A percentile compares a stretch with the other conserved stretches of the same genome.
Conservation (phyloP, 1,140 invertebrate species). For the Triops longicaudatus region DNA sequence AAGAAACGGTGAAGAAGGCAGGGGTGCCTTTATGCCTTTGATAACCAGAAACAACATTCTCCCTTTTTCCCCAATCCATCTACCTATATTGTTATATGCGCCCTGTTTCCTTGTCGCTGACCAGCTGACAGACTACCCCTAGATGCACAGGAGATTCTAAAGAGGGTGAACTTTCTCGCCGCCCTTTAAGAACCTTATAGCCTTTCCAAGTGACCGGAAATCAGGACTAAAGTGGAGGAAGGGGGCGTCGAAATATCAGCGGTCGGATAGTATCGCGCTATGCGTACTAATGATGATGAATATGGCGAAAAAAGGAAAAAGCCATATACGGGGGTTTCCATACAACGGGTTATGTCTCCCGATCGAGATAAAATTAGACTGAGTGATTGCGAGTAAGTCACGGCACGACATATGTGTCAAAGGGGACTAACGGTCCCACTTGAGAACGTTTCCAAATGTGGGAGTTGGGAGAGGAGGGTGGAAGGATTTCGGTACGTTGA, state of each 20-base stretch:
- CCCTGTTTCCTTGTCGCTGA: neutral
- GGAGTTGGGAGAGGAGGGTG: neutral
- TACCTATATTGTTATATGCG: neutral
- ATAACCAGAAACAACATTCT: neutral
- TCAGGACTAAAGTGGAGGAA: neutral
- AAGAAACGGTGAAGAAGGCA: neutral
- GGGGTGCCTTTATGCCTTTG: neutral
- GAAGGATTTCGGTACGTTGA: neutral
- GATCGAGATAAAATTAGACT: neutral
- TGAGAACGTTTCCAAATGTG: neutral
- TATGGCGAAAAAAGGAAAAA: neutral
- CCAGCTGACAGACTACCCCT: constrained; percentile 10
- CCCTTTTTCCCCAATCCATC: neutral
- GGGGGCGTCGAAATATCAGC: neutral
- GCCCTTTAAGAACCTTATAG: neutral
- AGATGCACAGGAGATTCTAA: neutral
- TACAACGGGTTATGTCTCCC: neutral
- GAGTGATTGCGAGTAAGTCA: neutral
- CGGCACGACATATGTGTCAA: neutral
- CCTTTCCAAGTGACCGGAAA: neutral
- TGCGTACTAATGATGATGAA: neutral
- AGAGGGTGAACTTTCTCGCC: neutral
- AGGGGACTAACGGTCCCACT: neutral
- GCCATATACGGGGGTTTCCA: neutral
- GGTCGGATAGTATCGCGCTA: neutral